Evolutionary conservation across 2,888 invertebrate species (phyloP).

Genomic region (Melinopterus prodromus): DNA sequence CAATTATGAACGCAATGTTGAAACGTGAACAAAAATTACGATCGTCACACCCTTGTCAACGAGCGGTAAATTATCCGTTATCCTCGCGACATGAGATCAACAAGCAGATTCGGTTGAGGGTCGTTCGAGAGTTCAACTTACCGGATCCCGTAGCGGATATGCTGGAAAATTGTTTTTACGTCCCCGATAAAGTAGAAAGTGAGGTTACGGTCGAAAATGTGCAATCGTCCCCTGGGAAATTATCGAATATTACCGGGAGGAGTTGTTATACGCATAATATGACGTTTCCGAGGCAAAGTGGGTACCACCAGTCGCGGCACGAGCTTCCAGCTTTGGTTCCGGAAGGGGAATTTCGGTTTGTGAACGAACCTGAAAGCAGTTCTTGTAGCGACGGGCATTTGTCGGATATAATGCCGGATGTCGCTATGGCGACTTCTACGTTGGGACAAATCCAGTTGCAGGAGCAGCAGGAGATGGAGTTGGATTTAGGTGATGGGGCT

Average conservation of each 20-base stretch:
- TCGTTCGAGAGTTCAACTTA: slow-evolving; percentile 92
- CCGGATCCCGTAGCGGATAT: slow-evolving; percentile 89
- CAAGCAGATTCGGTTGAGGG: slow-evolving; percentile 82
- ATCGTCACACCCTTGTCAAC: slow-evolving; percentile 79
- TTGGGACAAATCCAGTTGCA: slow-evolving; percentile 73
- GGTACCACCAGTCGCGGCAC: slow-evolving; percentile 65
- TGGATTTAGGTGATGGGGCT: slow-evolving; percentile 87
- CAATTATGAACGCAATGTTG: slow-evolving; percentile 80
- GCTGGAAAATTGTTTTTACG: slow-evolving; percentile 65
- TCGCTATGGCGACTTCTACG: slow-evolving; percentile 88
- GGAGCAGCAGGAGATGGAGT: slow-evolving; percentile 72
- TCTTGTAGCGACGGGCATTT: slow-evolving; percentile 75
- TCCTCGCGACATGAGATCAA: slow-evolving; percentile 81
- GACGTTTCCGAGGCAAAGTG: slow-evolving; percentile 67
- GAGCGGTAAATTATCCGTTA: slow-evolving; percentile 78
- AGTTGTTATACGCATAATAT: slow-evolving; percentile 68
- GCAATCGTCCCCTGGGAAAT: slow-evolving; percentile 60
- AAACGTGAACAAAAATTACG: slow-evolving; percentile 86
- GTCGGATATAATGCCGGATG: slow-evolving; percentile 89
- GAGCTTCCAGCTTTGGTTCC: slow-evolving; percentile 72
- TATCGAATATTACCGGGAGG: slow-evolving; percentile 47
- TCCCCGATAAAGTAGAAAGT: slow-evolving; percentile 55
- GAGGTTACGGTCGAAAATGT: slow-evolving; percentile 50
- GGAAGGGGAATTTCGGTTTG: slow-evolving; percentile 65
- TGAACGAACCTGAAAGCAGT: slow-evolving; percentile 63